These are phyloP conservation scores for Nyctereutes procyonoides DNA, from an alignment of 2,113 vertebrate genomes.

Conservation along the genomic window DNA sequence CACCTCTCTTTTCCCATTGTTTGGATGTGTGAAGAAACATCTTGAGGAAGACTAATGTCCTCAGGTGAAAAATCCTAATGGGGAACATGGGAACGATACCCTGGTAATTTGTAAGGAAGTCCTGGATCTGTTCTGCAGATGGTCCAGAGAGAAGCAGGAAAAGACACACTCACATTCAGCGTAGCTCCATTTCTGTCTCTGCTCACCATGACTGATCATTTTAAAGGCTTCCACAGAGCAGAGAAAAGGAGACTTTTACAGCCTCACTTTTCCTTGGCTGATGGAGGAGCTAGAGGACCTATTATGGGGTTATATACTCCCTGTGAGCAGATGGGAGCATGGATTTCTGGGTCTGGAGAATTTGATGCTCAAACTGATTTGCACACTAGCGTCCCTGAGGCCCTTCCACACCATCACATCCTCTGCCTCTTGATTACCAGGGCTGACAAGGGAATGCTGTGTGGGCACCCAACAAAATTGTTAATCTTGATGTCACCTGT, in stretches of 20 bases:
- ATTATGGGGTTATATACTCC: neutral
- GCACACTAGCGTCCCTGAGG: neutral
- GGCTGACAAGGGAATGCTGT: neutral
- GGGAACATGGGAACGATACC: neutral
- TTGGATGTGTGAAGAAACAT: neutral
- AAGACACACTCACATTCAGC: neutral
- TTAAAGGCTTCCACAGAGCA: neutral
- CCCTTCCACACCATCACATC: neutral
- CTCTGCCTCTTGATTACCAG: constrained; percentile 31
- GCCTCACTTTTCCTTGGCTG: neutral
- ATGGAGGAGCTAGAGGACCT: neutral
- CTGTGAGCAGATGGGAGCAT: neutral
- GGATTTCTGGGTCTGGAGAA: constrained; percentile 20
- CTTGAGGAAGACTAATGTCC: neutral
- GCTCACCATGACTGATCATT: neutral
- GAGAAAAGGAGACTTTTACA: neutral
- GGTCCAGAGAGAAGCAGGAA: neutral
- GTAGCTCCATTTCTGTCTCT: constrained; percentile 17
- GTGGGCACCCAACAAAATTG: neutral
- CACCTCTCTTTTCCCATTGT: neutral
- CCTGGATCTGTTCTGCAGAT: neutral
- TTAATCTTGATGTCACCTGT: constrained; percentile 56
- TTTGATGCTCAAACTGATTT: constrained; percentile 38
- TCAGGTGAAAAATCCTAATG: neutral
- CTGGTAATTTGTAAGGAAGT: neutral